These are phyloP conservation scores for Cephalopachus bancanus DNA, from an alignment of 2,797 vertebrate genomes.

Conservation along the genomic window DNA sequence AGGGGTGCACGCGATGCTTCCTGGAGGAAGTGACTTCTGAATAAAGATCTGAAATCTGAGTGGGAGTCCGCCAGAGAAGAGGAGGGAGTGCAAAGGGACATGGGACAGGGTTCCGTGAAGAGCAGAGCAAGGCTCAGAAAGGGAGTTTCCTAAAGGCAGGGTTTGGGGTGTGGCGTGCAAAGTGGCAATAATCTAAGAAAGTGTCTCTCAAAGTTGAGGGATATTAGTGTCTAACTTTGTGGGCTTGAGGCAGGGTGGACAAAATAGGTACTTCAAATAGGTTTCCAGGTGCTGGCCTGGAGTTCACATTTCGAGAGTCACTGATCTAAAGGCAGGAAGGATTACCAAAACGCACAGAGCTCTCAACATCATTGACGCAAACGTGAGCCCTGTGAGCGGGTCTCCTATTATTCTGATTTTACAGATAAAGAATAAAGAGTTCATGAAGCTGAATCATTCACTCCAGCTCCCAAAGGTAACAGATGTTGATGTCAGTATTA, in stretches of 20 bases:
- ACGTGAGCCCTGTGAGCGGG: not conserved
- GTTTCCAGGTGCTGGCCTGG: not conserved
- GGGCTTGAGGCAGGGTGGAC: not conserved
- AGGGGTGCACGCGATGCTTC: not conserved
- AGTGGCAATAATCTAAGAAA: fast-evolving
- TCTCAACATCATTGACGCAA: too few relatives aligned
- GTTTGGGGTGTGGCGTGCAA: not conserved
- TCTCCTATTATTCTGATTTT: not conserved
- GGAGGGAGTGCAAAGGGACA: too few relatives aligned
- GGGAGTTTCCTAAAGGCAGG: not conserved
- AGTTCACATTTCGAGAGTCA: not conserved
- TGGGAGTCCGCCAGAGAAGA: not conserved
- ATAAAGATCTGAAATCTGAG: not conserved
- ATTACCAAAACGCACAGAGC: fast-evolving
- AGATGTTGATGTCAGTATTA: not conserved
- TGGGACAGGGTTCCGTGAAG: fast-evolving
- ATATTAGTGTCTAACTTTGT: not conserved
- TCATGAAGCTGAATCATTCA: not conserved
- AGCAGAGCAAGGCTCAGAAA: not conserved
- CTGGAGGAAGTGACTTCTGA: not conserved
- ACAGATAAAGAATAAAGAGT: not conserved
- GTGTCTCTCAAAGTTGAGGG: not conserved
- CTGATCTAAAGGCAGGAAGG: not conserved
- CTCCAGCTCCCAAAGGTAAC: not conserved
- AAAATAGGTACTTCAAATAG: not conserved